These are phyloP conservation scores for Epinotia bilunana DNA, from an alignment of 2,888 invertebrate genomes.

Conservation along the genomic window DNA sequence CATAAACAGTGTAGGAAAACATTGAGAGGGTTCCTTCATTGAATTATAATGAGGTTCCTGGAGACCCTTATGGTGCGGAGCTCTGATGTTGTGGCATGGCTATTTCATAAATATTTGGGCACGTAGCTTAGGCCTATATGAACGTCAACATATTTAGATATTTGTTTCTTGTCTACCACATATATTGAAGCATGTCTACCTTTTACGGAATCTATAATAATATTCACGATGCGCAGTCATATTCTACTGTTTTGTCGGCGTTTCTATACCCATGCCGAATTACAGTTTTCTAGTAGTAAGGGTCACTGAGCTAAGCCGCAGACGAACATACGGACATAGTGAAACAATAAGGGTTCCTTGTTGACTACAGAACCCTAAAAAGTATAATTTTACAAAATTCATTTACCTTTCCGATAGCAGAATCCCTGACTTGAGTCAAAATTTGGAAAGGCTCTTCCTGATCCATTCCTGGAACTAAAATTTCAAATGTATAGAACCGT, in stretches of 20 bases:
- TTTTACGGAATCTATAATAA: conserved; percentile 4
- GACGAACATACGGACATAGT: no score
- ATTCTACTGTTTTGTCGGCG: no score
- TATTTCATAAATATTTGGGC: conserved; percentile 38
- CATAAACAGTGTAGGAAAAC: conserved; percentile 22
- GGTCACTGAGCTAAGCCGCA: no score
- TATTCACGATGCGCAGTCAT: no score
- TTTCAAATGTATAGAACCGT: background rate
- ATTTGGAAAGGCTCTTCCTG: conserved; percentile 70
- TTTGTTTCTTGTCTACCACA: conserved; percentile 34
- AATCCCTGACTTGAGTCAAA: conserved; percentile 72
- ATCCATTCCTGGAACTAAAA: conserved; percentile 72
- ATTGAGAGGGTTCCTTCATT: conserved; percentile 33
- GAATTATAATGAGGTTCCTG: conserved; percentile 39
- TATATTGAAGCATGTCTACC: conserved; percentile 23
- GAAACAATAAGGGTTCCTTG: no score
- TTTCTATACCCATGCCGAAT: no score
- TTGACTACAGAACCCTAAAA: background rate
- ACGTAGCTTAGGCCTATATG: background rate
- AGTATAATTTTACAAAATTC: background rate
- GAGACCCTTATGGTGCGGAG: conserved; percentile 25
- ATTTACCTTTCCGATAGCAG: conserved; percentile 72
- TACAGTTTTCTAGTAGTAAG: no score
- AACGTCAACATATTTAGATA: conserved; percentile 9
- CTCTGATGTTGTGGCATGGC: conserved; percentile 20